Evolutionary conservation across 2,797 vertebrate genomes (phyloP), one percentile per base, ranked within the genome.

Genomic region (Gymnoscopelus microlampas): DNA sequence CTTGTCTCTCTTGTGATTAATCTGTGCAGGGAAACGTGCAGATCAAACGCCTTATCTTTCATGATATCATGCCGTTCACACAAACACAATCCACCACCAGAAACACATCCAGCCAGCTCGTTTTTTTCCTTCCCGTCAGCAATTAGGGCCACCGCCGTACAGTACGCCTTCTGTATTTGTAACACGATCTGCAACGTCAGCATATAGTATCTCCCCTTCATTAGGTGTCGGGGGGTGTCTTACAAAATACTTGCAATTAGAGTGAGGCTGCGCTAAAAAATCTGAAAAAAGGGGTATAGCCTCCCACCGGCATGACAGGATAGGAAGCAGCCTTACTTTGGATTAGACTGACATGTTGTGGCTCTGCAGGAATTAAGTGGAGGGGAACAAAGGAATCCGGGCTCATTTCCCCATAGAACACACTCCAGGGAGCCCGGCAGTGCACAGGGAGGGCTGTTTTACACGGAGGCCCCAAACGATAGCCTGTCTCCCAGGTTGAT

Each of bases 321-420:
- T 74, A 76, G 19, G 61, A 73, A 60, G 53, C 71, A 73, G 66
- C 65, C 64, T 60, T 83, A 59, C 73, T 0, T 4, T 55, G 73
- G 63, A 79, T 80, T 23, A 53, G 79, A 75, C 70, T 78, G 84
- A 82, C 80, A 72, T 76, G 53, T 78, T 78, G 73, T 70, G 72
- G 62, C 75, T 49, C 35, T 72, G 77, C 79, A 79, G 83, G 80
- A 88, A 81, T 86, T 85, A 91, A 75, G 66, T 73, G 75, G 63
- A 81, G 1, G 71, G 69, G 85, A 90, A 89, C 82, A 87, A 86
- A 89, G 80, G 78, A 80, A 75, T 53, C 68, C 55, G 62, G 65
- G 79, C 83, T 86, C 29, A 76, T 89, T 90, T 87, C 81, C 74
- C 54, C 48, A 50, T 70, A 59, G 55, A 19, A 74, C 66, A 29